Evolutionary conservation across 2,797 vertebrate species (phyloP).

Genomic region (Anguilla pacifica): DNA sequence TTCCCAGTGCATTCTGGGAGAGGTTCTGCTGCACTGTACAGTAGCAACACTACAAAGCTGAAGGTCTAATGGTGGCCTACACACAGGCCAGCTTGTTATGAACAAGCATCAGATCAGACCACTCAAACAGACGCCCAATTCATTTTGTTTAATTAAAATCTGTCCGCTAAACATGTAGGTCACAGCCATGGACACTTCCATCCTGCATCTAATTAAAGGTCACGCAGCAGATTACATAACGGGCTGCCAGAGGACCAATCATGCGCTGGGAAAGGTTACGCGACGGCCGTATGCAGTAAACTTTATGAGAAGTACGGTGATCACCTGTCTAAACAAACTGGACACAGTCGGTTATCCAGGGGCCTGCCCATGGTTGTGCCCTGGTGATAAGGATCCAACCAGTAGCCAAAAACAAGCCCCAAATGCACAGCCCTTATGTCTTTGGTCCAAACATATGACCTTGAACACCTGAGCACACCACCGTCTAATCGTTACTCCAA

Average conservation of each 20-base stretch:
- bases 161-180: background rate
- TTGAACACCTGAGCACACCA: no score
- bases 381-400: background rate
- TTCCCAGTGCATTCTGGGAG: background rate
- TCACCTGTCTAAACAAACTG: background rate
- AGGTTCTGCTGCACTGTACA: background rate
- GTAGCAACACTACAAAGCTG: constrained; percentile 20
- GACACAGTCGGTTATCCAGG: background rate
- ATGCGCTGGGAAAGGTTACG: background rate
- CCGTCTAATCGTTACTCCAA: no score
- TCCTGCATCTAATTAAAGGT: background rate
- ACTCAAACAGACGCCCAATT: background rate
- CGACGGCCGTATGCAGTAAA: background rate
- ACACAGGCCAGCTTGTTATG: constrained; percentile 1
- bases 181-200: background rate
- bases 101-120: constrained; percentile 14
- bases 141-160: constrained; percentile 19
- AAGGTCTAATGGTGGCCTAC: background rate
- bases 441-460: background rate
- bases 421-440: background rate
- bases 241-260: background rate
- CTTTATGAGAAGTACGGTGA: background rate
- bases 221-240: background rate
- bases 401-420: no score
- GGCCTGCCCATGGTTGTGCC: background rate